These are phyloP conservation scores for Allobates femoralis DNA, from an alignment of 2,797 vertebrate species.

Conservation along the genomic window DNA sequence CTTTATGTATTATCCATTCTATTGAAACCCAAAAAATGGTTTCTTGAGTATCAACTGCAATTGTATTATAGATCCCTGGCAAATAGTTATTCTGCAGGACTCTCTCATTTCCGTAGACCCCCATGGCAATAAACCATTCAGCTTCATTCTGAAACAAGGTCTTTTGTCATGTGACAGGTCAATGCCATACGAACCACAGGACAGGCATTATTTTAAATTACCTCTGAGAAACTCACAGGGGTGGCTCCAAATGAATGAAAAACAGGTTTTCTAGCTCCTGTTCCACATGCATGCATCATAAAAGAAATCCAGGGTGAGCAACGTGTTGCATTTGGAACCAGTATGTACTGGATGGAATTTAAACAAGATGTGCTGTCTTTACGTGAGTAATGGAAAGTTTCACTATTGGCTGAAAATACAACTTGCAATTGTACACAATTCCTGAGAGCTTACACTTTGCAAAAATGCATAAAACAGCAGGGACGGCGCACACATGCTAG, in stretches of 20 bases:
- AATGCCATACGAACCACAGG: conserved; percentile 33
- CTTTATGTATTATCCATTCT: background rate
- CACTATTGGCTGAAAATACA: background rate
- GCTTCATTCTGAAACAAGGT: background rate
- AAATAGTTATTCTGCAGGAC: background rate
- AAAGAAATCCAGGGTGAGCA: conserved; percentile 29
- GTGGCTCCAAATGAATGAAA: conserved; percentile 39
- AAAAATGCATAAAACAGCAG: background rate
- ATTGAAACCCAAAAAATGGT: background rate
- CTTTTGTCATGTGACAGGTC: conserved; percentile 35
- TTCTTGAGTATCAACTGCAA: background rate
- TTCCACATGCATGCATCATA: conserved; percentile 47
- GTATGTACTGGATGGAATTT: conserved; percentile 43
- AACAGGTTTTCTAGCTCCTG: conserved; percentile 41
- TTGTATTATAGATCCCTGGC: background rate
- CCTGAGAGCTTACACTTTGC: background rate
- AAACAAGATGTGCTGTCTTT: conserved; percentile 38
- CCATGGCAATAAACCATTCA: conserved; percentile 17
- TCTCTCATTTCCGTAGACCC: conserved; percentile 17
- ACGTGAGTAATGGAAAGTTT: conserved; percentile 35
- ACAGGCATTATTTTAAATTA: conserved; percentile 31
- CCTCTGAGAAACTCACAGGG: conserved; percentile 31
- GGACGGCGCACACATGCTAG: background rate
- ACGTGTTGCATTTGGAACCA: conserved; percentile 36
- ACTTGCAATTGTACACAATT: background rate